These are phyloP conservation scores for Lycia hirtaria DNA, from an alignment of 2,888 invertebrate genomes.

Conservation along the genomic window DNA sequence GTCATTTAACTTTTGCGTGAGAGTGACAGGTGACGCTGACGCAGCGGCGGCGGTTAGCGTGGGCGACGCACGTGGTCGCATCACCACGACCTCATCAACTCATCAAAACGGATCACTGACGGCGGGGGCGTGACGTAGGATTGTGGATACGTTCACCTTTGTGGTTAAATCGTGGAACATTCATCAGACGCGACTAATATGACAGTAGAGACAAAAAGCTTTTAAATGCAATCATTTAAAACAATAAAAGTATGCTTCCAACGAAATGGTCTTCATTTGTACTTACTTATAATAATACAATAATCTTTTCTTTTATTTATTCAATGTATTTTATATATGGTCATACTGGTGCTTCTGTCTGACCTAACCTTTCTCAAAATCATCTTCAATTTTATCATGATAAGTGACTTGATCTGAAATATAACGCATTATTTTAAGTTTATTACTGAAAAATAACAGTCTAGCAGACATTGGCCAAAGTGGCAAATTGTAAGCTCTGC, in stretches of 20 bases:
- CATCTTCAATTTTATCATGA: too few species aligned
- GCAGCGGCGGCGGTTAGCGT: constrained; percentile 49
- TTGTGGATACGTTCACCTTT: constrained; percentile 61
- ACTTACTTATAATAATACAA: too few species aligned
- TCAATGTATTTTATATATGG: too few species aligned
- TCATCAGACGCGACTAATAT: constrained; percentile 33
- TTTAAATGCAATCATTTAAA: background rate
- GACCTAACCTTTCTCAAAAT: too few species aligned
- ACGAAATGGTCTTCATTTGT: too few species aligned
- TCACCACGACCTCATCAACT: constrained; percentile 62
- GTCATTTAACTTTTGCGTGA: constrained; percentile 7
- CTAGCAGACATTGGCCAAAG: too few species aligned
- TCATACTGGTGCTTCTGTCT: too few species aligned
- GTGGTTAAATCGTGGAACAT: constrained; percentile 42
- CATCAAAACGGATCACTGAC: constrained; percentile 55
- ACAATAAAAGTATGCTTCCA: background rate
- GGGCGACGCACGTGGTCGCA: constrained; percentile 70
- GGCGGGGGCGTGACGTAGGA: constrained; percentile 71
- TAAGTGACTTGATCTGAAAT: too few species aligned
- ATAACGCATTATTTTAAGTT: too few species aligned
- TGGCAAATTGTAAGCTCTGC: too few species aligned
- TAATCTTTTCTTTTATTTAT: too few species aligned
- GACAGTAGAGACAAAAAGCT: constrained; percentile 4
- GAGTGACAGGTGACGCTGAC: constrained; percentile 31
- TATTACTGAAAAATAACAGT: too few species aligned